Evolutionary conservation across 1,140 invertebrate species (phyloP).

Genomic region (Meloidogyne exigua): DNA sequence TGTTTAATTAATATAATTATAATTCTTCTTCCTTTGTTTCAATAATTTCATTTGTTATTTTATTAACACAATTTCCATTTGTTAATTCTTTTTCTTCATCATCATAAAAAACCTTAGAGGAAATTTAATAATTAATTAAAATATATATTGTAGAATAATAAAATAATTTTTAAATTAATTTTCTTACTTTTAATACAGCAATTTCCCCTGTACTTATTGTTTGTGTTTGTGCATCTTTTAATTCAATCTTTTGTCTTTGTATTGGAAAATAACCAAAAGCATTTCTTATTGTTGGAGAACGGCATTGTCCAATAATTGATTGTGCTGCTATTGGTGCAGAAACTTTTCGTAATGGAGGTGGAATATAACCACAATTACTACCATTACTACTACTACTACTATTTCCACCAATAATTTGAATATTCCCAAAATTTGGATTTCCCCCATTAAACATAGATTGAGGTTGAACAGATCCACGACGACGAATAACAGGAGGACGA

Average conservation of each 20-base stretch:
- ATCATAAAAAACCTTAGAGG: slow-evolving; percentile 56
- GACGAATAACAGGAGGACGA: slow-evolving; percentile 28
- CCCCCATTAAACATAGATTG: slow-evolving; percentile 23
- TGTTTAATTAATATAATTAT: not conserved
- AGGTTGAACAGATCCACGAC: slow-evolving; percentile 23
- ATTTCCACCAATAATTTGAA: not conserved
- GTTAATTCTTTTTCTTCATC: slow-evolving; percentile 28
- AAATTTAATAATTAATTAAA: not conserved
- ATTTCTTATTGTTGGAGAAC: slow-evolving; percentile 21
- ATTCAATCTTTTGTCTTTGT: slow-evolving; percentile 34
- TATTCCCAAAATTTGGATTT: slow-evolving; percentile 7
- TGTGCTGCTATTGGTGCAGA: slow-evolving; percentile 23
- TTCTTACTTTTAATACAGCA: slow-evolving; percentile 44
- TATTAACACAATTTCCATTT: not conserved
- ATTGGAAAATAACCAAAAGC: slow-evolving; percentile 13
- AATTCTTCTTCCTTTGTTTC: slow-evolving; percentile 3
- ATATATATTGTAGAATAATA: too few species aligned
- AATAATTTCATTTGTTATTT: not conserved
- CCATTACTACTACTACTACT: not conserved
- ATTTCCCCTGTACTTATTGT: slow-evolving; percentile 63
- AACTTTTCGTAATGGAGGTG: slow-evolving; percentile 34
- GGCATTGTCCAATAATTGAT: slow-evolving; percentile 29
- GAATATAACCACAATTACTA: slow-evolving; percentile 16
- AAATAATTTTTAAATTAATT: not conserved
- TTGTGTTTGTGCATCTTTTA: slow-evolving; percentile 54